A percentile compares a stretch with the other conserved stretches of the same genome.
phyloP scores from a whole-genome alignment of 2,888 invertebrate genomes.

The Drosophila ezoana region DNA sequence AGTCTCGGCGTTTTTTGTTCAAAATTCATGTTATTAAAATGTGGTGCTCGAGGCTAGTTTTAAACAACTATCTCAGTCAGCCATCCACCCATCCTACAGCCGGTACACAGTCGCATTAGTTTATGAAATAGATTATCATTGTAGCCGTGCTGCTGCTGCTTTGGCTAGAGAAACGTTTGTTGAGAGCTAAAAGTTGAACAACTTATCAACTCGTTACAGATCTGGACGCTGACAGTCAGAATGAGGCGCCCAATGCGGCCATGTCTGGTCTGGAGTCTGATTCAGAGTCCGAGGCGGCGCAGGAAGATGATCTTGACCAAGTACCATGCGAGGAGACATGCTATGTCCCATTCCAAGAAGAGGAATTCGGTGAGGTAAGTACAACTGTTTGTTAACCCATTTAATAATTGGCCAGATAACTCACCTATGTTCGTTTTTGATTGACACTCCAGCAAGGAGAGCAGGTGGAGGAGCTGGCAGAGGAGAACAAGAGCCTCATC shows the following conservation, averaged over 20 bases:
- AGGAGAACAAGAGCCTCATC: slow-evolving; percentile 97
- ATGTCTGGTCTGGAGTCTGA: slow-evolving; percentile 86
- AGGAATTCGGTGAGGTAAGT: slow-evolving; percentile 87
- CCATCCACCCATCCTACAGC: not conserved
- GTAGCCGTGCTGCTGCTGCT: slow-evolving; percentile 7
- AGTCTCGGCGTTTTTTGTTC: slow-evolving; percentile 42
- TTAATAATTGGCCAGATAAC: not conserved
- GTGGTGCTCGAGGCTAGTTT: slow-evolving; percentile 22
- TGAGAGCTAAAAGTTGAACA: slow-evolving; percentile 1
- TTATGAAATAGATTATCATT: slow-evolving; percentile 9
- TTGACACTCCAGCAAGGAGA: slow-evolving; percentile 88
- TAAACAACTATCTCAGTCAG: slow-evolving; percentile 13
- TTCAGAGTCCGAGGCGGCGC: slow-evolving; percentile 87
- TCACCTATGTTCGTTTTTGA: not conserved
- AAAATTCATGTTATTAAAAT: slow-evolving; percentile 54
- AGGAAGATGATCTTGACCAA: slow-evolving; percentile 51
- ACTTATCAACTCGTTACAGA: slow-evolving; percentile 84
- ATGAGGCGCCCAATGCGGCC: slow-evolving; percentile 86
- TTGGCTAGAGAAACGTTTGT: slow-evolving; percentile 31
- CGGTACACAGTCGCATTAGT: slow-evolving; percentile 1
- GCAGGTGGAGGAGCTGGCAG: slow-evolving; percentile 95
- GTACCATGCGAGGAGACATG: slow-evolving; percentile 85
- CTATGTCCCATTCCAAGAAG: slow-evolving; percentile 87
- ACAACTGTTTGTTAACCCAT: not conserved
- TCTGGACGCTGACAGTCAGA: slow-evolving; percentile 90